Evolutionary conservation across 2,888 invertebrate species (phyloP).

Genomic region (Heliconius charithonia): DNA sequence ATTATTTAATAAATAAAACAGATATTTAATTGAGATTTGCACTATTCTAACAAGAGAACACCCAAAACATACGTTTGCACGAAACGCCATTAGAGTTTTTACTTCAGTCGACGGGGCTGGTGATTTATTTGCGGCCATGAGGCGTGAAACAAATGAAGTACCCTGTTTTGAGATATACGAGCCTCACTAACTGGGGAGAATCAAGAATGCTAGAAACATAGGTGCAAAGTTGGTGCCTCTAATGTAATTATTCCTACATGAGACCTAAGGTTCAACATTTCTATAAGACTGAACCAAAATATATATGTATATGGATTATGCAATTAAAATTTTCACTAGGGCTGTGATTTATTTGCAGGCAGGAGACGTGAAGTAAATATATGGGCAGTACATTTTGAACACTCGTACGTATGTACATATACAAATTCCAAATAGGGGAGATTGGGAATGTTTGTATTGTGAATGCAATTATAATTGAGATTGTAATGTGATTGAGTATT

Average conservation of each 20-base stretch:
- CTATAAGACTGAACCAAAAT: neutral
- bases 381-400: conserved; percentile 17
- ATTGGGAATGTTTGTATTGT: conserved; percentile 44
- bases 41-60: conserved; percentile 38
- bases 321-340: conserved; percentile 22
- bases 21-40: neutral
- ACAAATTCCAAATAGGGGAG: conserved; percentile 43
- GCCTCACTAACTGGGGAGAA: conserved; percentile 64
- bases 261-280: conserved; percentile 23
- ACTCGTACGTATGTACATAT: neutral
- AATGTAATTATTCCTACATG: conserved; percentile 34
- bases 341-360: conserved; percentile 16
- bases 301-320: conserved; percentile 16
- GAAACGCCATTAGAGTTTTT: conserved; percentile 65
- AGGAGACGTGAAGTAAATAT: conserved; percentile 11
- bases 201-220: conserved; percentile 45
- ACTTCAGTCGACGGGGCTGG: conserved; percentile 62
- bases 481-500: conserved; percentile 32
- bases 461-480: conserved; percentile 42
- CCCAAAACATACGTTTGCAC: conserved; percentile 44
- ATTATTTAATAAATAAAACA: neutral
- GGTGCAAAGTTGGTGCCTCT: conserved; percentile 43
- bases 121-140: conserved; percentile 82
- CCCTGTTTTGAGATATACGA: conserved; percentile 73
- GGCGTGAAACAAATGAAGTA: conserved; percentile 81